Evolutionary conservation across 2,113 vertebrate genomes (phyloP), one percentile per base, ranked within the genome.

Genomic region (Ceyx melanurus): DNA sequence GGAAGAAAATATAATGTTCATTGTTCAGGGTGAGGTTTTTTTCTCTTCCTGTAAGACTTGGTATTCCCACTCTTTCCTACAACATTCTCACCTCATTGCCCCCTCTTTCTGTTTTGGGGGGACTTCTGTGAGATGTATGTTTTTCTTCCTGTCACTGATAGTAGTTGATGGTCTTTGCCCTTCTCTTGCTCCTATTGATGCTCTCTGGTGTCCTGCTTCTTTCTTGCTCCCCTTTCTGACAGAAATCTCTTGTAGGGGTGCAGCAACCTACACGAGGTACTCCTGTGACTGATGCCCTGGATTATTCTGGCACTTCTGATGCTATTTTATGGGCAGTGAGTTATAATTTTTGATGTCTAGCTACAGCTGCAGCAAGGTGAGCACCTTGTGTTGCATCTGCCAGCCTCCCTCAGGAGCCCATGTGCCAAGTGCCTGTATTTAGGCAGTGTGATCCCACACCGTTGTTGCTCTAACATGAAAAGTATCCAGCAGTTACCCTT

Each of bases 11-110:
- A 45, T 4, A 5, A 11, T 1, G 7, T 4, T 97, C 5, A 6
- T 71, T 0, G 43, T 95, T 48, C 54, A 56, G 45, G 94, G 95
- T 97, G 64, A 96, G 95, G 92, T 68, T 68, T 50, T 51, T 53
- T 53, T 26, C 12, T 29, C 26, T 37, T 26, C 48, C 48, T 11
- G 21, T 50, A 50, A 50, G 48, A 8, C 3, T 13, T 43, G 13
- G 13, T 35, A 5, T 46, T 79, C 31, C 51, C 2, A 2, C 8
- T 42, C 17, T 66, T 19, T 81, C 21, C 46, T 37, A 35, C 18
- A 62, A 12, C 22, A 15, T 71, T 67, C 81, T 17, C 33, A 48
- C 8, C 29, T 79, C 45, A 2, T 10, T 57, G 14, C 3, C 3
- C 3, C 33, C 7, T n/a, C 15, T 74, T 82, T 51, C 60, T 81